Evolutionary conservation across 2,113 vertebrate genomes (phyloP).

Genomic region (Gasterosteus aculeatus): DNA sequence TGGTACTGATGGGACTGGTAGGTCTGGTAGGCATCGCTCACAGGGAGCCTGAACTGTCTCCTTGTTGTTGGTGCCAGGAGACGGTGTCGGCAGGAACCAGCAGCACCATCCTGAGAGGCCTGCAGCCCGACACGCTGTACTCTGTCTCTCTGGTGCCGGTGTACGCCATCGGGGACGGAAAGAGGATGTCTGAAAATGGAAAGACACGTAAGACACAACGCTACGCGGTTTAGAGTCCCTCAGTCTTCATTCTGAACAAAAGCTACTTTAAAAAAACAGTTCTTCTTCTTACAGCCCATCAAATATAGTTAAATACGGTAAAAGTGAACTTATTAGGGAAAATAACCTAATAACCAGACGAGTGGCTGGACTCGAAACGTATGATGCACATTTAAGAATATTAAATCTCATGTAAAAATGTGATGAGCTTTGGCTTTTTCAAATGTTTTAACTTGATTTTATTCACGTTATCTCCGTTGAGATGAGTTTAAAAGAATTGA

Average conservation of each 20-base stretch:
- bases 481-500: too few relatives aligned
- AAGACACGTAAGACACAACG: constrained; percentile 86
- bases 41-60: background rate
- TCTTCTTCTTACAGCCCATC: too few relatives aligned
- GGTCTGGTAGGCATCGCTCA: constrained; percentile 43
- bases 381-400: too few relatives aligned
- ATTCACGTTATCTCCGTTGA: too few relatives aligned
- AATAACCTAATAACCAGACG: too few relatives aligned
- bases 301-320: too few relatives aligned
- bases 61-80: constrained; percentile 76
- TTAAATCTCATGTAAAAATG: too few relatives aligned
- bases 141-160: constrained; percentile 89
- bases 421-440: too few relatives aligned
- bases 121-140: constrained; percentile 91
- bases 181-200: constrained; percentile 86
- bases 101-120: constrained; percentile 84
- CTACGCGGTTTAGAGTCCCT: background rate
- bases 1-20: too few relatives aligned
- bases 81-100: constrained; percentile 89
- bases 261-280: background rate
- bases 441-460: too few relatives aligned
- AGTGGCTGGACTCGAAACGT: too few relatives aligned
- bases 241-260: background rate
- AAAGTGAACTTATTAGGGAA: too few relatives aligned
- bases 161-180: constrained; percentile 90